phyloP scores from a whole-genome alignment of 2,797 vertebrate species.

The Enteromius viviparus region DNA sequence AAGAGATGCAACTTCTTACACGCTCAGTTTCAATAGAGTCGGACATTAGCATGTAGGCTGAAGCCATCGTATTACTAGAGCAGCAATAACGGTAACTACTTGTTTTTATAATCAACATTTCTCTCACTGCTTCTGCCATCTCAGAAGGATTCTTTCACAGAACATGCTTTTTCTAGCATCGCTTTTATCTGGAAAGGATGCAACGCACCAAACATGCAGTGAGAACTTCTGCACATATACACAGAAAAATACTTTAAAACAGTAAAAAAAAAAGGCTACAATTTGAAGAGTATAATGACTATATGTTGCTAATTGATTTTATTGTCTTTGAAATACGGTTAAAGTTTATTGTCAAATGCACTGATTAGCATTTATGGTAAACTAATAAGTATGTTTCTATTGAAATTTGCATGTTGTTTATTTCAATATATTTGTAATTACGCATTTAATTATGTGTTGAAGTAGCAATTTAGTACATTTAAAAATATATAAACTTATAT shows the following conservation, averaged over 20 bases:
- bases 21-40: neutral
- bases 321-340: neutral
- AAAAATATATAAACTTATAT: neutral
- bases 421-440: neutral
- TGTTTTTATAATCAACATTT: neutral
- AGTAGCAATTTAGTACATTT: neutral
- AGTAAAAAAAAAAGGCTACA: neutral
- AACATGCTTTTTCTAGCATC: too few relatives aligned
- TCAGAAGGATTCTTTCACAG: neutral
- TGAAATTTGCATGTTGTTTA: neutral
- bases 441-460: neutral
- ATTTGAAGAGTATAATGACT: too few relatives aligned
- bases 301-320: neutral
- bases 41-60: neutral
- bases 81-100: neutral
- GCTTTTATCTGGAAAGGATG: too few relatives aligned
- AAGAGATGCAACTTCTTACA: neutral
- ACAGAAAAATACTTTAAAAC: neutral
- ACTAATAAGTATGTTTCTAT: neutral
- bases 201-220: too few relatives aligned
- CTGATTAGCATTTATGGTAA: neutral
- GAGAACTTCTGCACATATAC: neutral
- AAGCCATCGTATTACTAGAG: neutral
- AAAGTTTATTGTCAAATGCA: neutral
- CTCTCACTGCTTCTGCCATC: neutral